Conservation (phyloP, 2,113 vertebrate genomes). For the Ascaphus truei region DNA sequence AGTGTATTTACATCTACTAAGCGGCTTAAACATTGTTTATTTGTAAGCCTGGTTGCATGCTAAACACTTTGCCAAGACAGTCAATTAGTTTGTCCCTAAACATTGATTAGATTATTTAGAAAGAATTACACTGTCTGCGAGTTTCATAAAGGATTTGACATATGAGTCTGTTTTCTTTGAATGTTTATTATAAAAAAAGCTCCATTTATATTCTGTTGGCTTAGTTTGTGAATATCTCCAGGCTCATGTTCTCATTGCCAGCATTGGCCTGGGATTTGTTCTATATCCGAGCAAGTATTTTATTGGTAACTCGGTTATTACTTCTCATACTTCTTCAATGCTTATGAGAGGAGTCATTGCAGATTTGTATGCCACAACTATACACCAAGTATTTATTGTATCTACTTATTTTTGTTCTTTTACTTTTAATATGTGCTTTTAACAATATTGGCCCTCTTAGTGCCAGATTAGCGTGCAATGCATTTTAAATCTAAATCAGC, state of each 20-base stretch:
- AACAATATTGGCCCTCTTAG: neutral
- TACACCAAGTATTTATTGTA: neutral
- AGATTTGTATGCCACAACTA: neutral
- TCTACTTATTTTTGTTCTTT: neutral
- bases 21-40: too few relatives aligned
- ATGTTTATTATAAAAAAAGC: neutral
- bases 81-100: neutral
- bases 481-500: neutral
- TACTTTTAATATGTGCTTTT: neutral
- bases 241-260: slow-evolving; percentile 2
- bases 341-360: neutral
- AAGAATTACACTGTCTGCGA: neutral
- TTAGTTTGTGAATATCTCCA: neutral
- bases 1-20: too few relatives aligned
- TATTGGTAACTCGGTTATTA: neutral
- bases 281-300: neutral
- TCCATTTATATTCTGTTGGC: neutral
- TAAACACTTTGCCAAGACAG: neutral
- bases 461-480: too few relatives aligned
- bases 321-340: neutral
- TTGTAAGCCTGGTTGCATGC: neutral
- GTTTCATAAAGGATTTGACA: neutral
- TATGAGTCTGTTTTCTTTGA: neutral
- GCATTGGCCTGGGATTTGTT: neutral
- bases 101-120: neutral